phyloP scores from a whole-genome alignment of 2,797 vertebrate species.

The Callimico goeldii region DNA sequence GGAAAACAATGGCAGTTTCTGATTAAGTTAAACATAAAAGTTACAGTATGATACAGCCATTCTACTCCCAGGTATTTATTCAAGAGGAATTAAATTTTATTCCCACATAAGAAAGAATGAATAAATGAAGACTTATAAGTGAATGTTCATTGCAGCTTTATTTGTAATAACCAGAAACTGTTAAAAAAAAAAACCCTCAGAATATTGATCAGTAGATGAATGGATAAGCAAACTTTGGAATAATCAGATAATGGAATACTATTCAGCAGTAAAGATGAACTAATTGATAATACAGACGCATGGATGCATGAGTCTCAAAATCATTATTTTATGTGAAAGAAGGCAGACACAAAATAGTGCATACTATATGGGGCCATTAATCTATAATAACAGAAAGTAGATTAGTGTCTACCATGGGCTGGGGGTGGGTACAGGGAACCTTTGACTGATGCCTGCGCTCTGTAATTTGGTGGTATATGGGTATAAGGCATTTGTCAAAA shows the following conservation, averaged over 20 bases:
- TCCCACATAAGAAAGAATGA: not conserved
- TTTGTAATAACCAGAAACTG: not conserved
- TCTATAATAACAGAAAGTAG: not conserved
- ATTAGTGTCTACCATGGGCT: not conserved
- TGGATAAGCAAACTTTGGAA: not conserved
- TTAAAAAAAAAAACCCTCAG: not conserved
- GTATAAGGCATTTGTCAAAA: not conserved
- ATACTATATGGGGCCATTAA: not conserved
- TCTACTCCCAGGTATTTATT: not conserved
- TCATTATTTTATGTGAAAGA: not conserved
- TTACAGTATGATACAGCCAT: not conserved
- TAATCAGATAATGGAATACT: not conserved
- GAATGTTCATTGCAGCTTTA: not conserved
- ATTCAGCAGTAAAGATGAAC: not conserved
- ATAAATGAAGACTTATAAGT: not conserved
- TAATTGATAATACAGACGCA: not conserved
- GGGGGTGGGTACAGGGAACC: not conserved
- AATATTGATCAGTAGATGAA: not conserved
- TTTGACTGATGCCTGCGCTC: too few relatives aligned
- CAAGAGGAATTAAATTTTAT: not conserved
- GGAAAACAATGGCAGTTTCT: not conserved
- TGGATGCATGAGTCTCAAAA: not conserved
- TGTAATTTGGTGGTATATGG: not conserved
- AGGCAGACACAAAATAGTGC: not conserved
- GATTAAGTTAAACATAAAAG: not conserved